Conservation (phyloP, 2,797 vertebrate species). For the Micrastur ruficollis region DNA sequence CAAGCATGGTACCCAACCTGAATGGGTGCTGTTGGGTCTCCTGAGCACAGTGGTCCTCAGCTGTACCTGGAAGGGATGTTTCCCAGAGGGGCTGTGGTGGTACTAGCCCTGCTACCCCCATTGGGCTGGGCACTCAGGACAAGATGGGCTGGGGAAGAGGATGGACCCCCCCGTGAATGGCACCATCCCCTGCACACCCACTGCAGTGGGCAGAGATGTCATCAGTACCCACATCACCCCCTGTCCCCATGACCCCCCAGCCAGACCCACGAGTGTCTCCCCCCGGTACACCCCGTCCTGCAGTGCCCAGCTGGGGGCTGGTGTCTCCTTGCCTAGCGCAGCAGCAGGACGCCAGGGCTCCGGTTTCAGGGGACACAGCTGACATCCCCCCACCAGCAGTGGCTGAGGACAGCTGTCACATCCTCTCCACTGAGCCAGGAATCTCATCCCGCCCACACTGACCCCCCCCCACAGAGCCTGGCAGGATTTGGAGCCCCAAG, state of each 20-base stretch:
- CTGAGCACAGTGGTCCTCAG: background rate
- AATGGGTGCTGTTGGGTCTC: background rate
- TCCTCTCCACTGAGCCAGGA: background rate
- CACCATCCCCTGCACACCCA: background rate
- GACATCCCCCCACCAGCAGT: background rate
- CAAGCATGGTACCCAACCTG: fast-evolving
- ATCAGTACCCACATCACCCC: background rate
- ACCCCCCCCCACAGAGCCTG: fast-evolving
- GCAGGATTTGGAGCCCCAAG: background rate
- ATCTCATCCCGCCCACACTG: background rate
- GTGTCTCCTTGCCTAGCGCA: background rate
- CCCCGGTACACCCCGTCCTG: fast-evolving
- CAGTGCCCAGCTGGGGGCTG: background rate
- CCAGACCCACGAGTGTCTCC: background rate
- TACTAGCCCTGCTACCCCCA: fast-evolving
- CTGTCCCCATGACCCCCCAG: background rate
- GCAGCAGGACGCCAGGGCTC: background rate
- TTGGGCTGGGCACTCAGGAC: background rate
- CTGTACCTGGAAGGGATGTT: background rate
- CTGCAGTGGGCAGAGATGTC: background rate
- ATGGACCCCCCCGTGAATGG: fast-evolving
- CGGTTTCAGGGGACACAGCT: background rate
- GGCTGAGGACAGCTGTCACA: slow-evolving; percentile 12
- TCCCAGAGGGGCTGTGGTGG: background rate
- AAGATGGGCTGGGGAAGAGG: background rate